A percentile compares a stretch with the other conserved stretches of the same genome.
These are phyloP conservation scores for Phoeniculus purpureus DNA, from an alignment of 2,797 vertebrate species.

Conservation along the genomic window DNA sequence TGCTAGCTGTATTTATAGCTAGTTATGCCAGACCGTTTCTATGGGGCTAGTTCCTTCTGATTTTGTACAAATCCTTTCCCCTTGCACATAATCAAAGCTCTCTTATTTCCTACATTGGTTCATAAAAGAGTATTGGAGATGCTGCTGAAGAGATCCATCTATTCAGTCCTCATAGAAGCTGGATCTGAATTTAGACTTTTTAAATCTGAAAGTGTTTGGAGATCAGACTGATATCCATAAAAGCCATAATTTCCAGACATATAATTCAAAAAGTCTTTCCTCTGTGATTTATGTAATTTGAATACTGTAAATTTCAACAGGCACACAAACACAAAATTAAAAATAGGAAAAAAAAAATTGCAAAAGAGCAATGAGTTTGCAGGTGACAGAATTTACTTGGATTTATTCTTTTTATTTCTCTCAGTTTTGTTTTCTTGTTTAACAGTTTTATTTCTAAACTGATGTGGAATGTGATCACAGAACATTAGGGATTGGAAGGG, in stretches of 20 bases:
- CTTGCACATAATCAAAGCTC: not conserved
- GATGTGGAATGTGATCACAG: not conserved
- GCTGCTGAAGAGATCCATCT: not conserved
- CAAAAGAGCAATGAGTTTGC: not conserved
- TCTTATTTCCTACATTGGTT: not conserved
- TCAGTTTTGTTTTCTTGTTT: not conserved
- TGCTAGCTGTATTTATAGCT: conserved; percentile 29
- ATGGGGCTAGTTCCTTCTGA: not conserved
- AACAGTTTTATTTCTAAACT: not conserved
- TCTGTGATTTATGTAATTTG: not conserved
- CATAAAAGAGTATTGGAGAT: not conserved
- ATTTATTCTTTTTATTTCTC: not conserved
- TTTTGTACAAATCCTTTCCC: not conserved
- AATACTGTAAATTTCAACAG: not conserved
- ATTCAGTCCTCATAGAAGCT: not conserved
- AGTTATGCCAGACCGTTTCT: not conserved
- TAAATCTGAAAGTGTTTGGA: not conserved
- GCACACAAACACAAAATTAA: not conserved
- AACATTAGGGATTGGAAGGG: too few relatives aligned
- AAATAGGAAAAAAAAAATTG: not conserved
- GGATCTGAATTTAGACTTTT: not conserved
- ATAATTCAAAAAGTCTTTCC: not conserved
- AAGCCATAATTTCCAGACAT: not conserved
- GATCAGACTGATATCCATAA: not conserved
- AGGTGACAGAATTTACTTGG: not conserved